Evolutionary conservation across 2,113 vertebrate genomes (phyloP).

Genomic region (Erpornis zantholeuca): DNA sequence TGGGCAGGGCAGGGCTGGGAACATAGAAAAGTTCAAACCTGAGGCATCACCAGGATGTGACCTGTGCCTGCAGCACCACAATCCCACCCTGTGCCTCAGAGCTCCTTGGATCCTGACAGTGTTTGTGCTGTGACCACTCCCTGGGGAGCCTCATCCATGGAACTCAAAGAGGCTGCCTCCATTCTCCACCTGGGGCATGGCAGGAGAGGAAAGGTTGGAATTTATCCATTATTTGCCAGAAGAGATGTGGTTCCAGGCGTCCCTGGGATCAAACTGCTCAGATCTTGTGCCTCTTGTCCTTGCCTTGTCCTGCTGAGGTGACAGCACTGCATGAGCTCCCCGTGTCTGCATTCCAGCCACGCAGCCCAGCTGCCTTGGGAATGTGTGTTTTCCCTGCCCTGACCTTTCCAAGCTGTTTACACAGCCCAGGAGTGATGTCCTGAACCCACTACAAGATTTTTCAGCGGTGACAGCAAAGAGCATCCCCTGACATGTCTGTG

Average conservation of each 20-base stretch:
- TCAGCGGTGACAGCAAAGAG: not conserved
- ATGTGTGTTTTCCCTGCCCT: not conserved
- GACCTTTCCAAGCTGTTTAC: constrained; percentile 29
- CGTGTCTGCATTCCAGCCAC: fast-evolving
- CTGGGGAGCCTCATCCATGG: not conserved
- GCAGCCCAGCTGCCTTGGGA: not conserved
- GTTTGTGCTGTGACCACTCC: not conserved
- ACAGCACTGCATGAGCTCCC: fast-evolving
- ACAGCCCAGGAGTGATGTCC: not conserved
- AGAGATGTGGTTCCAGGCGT: fast-evolving
- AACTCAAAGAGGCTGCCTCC: too few species aligned
- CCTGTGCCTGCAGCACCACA: not conserved
- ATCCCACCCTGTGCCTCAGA: not conserved
- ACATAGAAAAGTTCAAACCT: too few species aligned
- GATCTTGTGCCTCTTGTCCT: not conserved
- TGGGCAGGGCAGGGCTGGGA: too few species aligned
- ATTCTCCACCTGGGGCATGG: not conserved
- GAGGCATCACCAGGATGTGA: not conserved
- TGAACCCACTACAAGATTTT: not conserved
- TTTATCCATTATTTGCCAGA: not conserved
- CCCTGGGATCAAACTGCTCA: not conserved
- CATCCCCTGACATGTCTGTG: not conserved
- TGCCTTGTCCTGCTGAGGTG: not conserved
- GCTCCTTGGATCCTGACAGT: fast-evolving
- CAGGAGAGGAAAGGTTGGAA: not conserved